Conservation (phyloP, 2,888 invertebrate genomes). For the Cerastis leucographa region DNA sequence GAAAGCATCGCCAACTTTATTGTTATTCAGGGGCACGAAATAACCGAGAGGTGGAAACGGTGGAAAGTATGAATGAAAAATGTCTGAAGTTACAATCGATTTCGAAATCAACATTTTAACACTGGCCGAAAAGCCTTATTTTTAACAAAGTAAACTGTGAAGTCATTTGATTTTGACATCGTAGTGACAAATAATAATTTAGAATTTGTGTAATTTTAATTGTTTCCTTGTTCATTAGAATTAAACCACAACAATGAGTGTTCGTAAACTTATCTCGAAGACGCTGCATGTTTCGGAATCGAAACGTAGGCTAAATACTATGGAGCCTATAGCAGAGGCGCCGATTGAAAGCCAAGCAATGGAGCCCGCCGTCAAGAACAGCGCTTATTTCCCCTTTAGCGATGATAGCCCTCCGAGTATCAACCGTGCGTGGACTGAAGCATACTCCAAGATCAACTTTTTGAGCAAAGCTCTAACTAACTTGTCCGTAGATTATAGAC, state of each 20-base stretch:
- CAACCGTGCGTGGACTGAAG: slow-evolving; percentile 67
- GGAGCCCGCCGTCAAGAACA: background rate
- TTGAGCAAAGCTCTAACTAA: slow-evolving; percentile 66
- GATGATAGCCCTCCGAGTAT: slow-evolving; percentile 40
- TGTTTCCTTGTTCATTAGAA: background rate
- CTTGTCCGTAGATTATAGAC: slow-evolving; percentile 67
- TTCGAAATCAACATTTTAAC: slow-evolving; percentile 10
- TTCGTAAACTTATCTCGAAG: background rate
- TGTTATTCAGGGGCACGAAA: slow-evolving; percentile 39
- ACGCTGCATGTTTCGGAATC: background rate
- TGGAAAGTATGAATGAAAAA: slow-evolving; percentile 18
- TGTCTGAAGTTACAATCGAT: slow-evolving; percentile 13
- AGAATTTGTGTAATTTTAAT: background rate
- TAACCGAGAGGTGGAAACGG: slow-evolving; percentile 6
- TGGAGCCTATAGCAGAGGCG: slow-evolving; percentile 7
- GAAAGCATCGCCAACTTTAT: slow-evolving; percentile 52
- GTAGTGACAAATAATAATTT: background rate
- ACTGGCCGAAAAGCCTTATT: slow-evolving; percentile 16
- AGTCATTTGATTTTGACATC: slow-evolving; percentile 33
- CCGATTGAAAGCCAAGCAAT: background rate
- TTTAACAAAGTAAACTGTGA: background rate
- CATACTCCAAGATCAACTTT: slow-evolving; percentile 80
- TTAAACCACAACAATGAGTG: slow-evolving; percentile 41
- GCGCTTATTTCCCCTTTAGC: background rate
- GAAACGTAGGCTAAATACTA: slow-evolving; percentile 7